Percentiles rank a stretch among this genome's conserved stretches.
phyloP scores from a whole-genome alignment of 1,140 invertebrate species.

The Meloidogyne hapla region DNA sequence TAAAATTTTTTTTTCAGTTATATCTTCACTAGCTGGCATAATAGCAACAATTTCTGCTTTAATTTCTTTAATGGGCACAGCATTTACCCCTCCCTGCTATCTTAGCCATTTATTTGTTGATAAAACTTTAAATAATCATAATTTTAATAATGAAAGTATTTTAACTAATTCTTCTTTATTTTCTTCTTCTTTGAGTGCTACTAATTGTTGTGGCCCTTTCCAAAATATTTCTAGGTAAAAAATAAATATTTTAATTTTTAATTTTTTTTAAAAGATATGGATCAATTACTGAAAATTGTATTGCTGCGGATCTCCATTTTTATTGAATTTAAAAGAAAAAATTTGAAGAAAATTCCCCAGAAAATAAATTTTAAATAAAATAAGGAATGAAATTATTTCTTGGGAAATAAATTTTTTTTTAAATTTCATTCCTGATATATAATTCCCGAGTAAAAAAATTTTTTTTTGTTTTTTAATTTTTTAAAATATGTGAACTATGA shows the following conservation, averaged over 20 bases:
- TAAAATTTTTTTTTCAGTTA: conserved; percentile 18
- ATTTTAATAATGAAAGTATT: too few species aligned
- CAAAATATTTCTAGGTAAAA: conserved; percentile 34
- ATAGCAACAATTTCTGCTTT: conserved; percentile 33
- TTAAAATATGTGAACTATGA: too few species aligned
- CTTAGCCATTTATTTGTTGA: conserved; percentile 24
- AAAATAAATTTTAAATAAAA: too few species aligned
- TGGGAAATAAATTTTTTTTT: too few species aligned
- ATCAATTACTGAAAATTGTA: not conserved
- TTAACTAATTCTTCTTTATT: not conserved
- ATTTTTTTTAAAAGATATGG: not conserved
- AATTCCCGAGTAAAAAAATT: too few species aligned
- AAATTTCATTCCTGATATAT: too few species aligned
- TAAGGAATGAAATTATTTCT: too few species aligned
- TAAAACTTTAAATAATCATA: not conserved
- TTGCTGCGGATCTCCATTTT: not conserved
- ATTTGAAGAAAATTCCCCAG: too few species aligned
- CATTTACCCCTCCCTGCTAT: conserved; percentile 37
- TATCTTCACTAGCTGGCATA: conserved; percentile 22
- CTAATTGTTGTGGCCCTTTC: conserved; percentile 31
- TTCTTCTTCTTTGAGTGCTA: conserved; percentile 13
- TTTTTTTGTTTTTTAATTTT: too few species aligned
- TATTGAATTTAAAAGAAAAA: not conserved
- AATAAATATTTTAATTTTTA: not conserved
- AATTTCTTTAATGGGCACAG: conserved; percentile 27